Conservation (phyloP, 2,888 invertebrate genomes). For the Nemotelus pantherinus region DNA sequence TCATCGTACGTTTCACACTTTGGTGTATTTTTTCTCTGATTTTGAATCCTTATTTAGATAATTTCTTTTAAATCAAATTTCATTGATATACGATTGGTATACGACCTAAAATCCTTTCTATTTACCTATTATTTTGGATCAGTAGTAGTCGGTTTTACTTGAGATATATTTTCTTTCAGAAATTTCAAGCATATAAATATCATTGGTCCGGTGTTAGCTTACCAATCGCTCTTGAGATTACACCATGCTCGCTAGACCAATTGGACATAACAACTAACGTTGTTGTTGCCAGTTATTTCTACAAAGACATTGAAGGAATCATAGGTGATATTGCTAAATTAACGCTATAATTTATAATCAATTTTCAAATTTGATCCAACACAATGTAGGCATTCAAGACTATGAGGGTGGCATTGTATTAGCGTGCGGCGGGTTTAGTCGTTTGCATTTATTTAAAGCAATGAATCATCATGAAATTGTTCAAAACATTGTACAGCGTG, state of each 20-base stretch:
- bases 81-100: too few species aligned
- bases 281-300: constrained; percentile 83
- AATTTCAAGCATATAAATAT: constrained; percentile 91
- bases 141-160: too few species aligned
- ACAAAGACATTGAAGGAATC: constrained; percentile 85
- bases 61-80: too few species aligned
- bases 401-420: constrained; percentile 93
- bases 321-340: constrained; percentile 62
- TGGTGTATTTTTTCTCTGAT: too few species aligned
- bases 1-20: too few species aligned
- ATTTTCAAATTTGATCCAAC: not conserved
- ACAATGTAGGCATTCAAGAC: constrained; percentile 75
- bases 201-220: constrained; percentile 96
- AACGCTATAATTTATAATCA: not conserved
- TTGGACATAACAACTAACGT: constrained; percentile 86
- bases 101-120: too few species aligned
- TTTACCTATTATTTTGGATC: too few species aligned
- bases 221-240: constrained; percentile 89
- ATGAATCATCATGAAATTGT: constrained; percentile 87
- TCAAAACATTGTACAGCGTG: constrained; percentile 84
- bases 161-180: constrained; percentile 66
- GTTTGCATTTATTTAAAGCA: constrained; percentile 90
- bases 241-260: constrained; percentile 92
- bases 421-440: constrained; percentile 89
- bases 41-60: too few species aligned